These are phyloP conservation scores for Hormaphis cornu DNA, from an alignment of 1,140 invertebrate species.

Conservation along the genomic window DNA sequence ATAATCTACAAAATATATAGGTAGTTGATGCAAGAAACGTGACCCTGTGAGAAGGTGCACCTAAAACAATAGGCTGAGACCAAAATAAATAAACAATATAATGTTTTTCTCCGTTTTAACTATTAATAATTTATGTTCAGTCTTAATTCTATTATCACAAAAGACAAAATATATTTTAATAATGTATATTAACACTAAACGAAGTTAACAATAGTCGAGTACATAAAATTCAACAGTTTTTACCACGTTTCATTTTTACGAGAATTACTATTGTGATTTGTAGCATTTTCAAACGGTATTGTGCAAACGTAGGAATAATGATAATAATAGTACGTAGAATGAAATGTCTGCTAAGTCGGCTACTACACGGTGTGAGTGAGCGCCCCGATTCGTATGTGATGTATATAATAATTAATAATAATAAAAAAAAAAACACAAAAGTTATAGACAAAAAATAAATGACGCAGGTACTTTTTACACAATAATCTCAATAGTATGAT, in stretches of 20 bases:
- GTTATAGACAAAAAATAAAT: too few species aligned
- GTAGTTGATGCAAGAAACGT: conserved; percentile 8
- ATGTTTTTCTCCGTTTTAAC: neutral
- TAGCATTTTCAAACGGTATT: too few species aligned
- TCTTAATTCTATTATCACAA: conserved; percentile 33
- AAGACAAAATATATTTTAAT: conserved; percentile 11
- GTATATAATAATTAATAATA: too few species aligned
- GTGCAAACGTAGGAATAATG: neutral
- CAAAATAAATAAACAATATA: conserved; percentile 16
- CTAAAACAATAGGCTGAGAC: conserved; percentile 29
- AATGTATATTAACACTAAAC: conserved; percentile 21
- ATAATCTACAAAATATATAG: too few species aligned
- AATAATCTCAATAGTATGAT: too few species aligned
- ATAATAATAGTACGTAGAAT: neutral
- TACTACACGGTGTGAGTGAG: too few species aligned
- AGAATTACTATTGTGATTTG: too few species aligned
- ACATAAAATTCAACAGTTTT: conserved; percentile 30
- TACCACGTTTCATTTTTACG: neutral
- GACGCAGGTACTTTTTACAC: too few species aligned
- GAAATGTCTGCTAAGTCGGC: too few species aligned
- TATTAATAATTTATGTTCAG: conserved; percentile 26
- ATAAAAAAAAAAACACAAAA: too few species aligned
- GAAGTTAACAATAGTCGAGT: conserved; percentile 20
- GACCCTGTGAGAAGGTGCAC: conserved; percentile 27
- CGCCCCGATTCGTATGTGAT: too few species aligned